These are phyloP conservation scores for Siderastrea siderea DNA, from an alignment of 92 coral and sea anemone genomes.

Conservation along the genomic window DNA sequence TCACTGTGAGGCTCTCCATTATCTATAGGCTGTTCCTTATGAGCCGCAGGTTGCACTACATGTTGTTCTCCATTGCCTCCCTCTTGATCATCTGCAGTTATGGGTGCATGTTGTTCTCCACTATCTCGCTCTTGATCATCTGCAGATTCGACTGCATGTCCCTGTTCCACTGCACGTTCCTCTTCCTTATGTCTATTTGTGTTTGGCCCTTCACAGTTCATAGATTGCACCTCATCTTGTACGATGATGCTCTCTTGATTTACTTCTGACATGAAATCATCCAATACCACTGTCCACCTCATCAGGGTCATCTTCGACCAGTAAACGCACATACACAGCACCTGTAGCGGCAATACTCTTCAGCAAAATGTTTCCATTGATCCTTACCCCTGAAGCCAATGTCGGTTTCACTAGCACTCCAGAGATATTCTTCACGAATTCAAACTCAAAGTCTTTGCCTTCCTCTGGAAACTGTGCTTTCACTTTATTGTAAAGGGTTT, in stretches of 20 bases:
- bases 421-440: slow-evolving; percentile 52
- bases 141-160: no score
- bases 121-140: no score
- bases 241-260: not conserved
- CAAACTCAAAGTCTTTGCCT: slow-evolving; percentile 56
- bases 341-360: slow-evolving; percentile 48
- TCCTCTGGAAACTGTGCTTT: slow-evolving; percentile 72
- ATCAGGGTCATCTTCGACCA: slow-evolving; percentile 44
- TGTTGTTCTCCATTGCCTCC: no score
- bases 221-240: not conserved
- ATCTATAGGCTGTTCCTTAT: no score
- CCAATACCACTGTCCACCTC: not conserved
- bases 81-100: no score
- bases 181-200: no score
- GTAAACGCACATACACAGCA: slow-evolving; percentile 42
- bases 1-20: no score
- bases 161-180: no score
- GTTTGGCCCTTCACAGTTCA: not conserved
- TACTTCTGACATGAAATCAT: no score
- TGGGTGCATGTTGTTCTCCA: no score
- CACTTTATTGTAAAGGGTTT: slow-evolving; percentile 30
- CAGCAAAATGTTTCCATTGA: slow-evolving; percentile 38
- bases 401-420: slow-evolving; percentile 45
- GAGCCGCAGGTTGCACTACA: no score
- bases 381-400: slow-evolving; percentile 58